Evolutionary conservation across 2,113 vertebrate genomes (phyloP).

Genomic region (Lycocorax pyrrhopterus): DNA sequence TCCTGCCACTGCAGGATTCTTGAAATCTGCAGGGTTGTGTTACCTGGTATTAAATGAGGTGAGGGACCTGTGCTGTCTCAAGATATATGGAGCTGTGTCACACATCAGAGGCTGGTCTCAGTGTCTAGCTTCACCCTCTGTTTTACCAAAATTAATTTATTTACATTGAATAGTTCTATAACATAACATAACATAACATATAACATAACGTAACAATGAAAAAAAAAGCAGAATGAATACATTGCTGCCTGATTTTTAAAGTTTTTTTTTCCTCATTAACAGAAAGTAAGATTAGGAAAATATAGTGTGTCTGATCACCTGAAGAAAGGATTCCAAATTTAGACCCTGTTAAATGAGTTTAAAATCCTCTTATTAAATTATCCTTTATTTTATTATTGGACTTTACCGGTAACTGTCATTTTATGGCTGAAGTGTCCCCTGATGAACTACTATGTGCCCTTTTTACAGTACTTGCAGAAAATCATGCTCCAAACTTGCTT

Average conservation of each 20-base stretch:
- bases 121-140: neutral
- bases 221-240: neutral
- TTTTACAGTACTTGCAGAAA: constrained; percentile 22
- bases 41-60: neutral
- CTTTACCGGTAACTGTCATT: constrained; percentile 14
- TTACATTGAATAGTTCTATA: neutral
- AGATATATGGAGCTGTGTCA: neutral
- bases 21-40: neutral
- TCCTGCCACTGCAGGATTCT: neutral
- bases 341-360: constrained; percentile 18
- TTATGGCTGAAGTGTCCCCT: constrained; percentile 21
- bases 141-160: neutral
- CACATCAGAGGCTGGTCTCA: neutral
- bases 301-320: neutral
- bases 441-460: constrained; percentile 3
- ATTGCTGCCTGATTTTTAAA: neutral
- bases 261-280: neutral
- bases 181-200: neutral
- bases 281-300: neutral
- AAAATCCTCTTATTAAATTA: constrained; percentile 42
- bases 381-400: constrained; percentile 43
- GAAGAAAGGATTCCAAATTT: constrained; percentile 7
- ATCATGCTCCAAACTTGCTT: neutral
- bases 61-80: neutral
- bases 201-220: neutral